phyloP scores from a whole-genome alignment of 2,888 invertebrate species.

The Pantelozetes paolii region DNA sequence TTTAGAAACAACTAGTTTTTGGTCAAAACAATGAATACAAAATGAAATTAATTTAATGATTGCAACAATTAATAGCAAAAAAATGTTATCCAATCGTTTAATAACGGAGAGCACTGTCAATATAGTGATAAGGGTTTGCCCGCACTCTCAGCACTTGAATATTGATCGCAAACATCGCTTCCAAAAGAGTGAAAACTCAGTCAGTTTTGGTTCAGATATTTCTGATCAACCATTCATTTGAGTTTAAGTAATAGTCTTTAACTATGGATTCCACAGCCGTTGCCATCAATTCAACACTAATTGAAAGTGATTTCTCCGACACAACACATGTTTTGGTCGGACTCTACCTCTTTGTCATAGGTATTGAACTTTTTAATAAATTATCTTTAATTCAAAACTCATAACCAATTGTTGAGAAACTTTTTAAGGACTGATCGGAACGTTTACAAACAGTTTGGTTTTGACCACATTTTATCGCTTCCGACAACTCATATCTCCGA shows the following conservation, averaged over 20 bases:
- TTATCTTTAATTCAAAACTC: background rate
- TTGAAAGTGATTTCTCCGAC: background rate
- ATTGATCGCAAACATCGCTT: background rate
- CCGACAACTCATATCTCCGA: slow-evolving; percentile 44
- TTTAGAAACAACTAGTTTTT: too few relatives aligned
- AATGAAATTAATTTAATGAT: too few relatives aligned
- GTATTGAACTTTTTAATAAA: slow-evolving; percentile 4
- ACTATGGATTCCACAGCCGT: too few relatives aligned
- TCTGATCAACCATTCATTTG: too few relatives aligned
- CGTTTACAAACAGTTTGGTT: slow-evolving; percentile 44
- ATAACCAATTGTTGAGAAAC: background rate
- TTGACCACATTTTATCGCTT: slow-evolving; percentile 45
- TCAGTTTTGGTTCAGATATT: background rate
- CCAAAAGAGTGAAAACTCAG: background rate
- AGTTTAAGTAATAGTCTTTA: too few relatives aligned
- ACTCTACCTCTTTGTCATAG: slow-evolving; percentile 18
- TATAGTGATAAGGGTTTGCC: background rate
- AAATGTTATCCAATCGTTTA: too few relatives aligned
- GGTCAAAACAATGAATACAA: too few relatives aligned
- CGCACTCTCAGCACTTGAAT: background rate
- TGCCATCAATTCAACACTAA: background rate
- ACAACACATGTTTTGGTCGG: background rate
- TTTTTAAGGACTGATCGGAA: slow-evolving; percentile 46
- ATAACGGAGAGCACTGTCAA: too few relatives aligned
- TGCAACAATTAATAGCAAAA: too few relatives aligned